phyloP scores from a whole-genome alignment of 2,888 invertebrate genomes.

The Eurytoma adleriae region DNA sequence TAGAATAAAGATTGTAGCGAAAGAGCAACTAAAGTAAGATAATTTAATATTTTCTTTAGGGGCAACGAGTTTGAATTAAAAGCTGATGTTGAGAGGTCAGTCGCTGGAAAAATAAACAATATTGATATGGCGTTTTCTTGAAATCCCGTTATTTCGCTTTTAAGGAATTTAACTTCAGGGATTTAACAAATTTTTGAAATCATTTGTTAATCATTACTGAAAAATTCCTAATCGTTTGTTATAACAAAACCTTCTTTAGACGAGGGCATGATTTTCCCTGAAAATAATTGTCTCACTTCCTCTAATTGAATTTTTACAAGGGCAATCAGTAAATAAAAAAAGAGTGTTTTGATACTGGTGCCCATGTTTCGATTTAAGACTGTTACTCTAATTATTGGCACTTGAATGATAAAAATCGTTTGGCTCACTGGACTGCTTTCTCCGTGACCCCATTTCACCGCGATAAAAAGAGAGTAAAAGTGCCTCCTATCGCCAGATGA shows the following conservation, averaged over 20 bases:
- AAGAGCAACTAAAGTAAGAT: neutral
- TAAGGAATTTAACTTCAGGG: neutral
- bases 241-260: conserved; percentile 15
- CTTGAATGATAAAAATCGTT: neutral
- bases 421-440: conserved; percentile 35
- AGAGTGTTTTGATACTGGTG: too few relatives aligned
- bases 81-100: conserved; percentile 71
- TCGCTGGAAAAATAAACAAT: conserved; percentile 3
- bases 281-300: neutral
- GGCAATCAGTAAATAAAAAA: too few relatives aligned
- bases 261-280: neutral
- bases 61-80: conserved; percentile 67
- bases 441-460: conserved; percentile 36
- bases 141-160: neutral
- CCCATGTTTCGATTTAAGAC: neutral
- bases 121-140: too few relatives aligned
- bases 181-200: too few relatives aligned
- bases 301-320: neutral
- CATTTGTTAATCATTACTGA: too few relatives aligned
- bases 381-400: conserved; percentile 11
- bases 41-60: conserved; percentile 60
- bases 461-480: conserved; percentile 20
- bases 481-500: neutral
- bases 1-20: too few relatives aligned
- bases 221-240: neutral